Evolutionary conservation across 2,113 vertebrate genomes (phyloP).

Genomic region (Peromyscus polionotus): DNA sequence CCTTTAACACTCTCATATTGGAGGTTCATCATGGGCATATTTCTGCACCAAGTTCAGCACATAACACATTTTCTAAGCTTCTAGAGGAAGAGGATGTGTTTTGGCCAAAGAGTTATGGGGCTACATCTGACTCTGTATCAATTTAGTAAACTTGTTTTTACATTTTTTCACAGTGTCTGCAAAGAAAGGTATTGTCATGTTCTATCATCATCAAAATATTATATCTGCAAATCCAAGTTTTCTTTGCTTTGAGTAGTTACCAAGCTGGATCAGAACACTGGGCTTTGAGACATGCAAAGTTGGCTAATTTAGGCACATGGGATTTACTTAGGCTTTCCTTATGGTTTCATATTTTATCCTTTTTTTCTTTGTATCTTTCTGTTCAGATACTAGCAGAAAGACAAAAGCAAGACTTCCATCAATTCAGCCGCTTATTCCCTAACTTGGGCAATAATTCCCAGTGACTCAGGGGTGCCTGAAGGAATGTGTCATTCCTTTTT

Average conservation of each 20-base stretch:
- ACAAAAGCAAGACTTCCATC: constrained; percentile 21
- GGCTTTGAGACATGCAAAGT: constrained; percentile 22
- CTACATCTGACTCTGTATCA: background rate
- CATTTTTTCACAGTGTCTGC: constrained; percentile 49
- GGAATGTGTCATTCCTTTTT: background rate
- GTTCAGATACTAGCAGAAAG: background rate
- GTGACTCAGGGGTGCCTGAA: background rate
- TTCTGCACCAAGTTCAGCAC: background rate
- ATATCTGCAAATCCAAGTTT: constrained; percentile 50
- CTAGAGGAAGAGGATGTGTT: background rate
- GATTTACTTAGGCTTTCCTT: constrained; percentile 17
- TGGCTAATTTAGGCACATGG: constrained; percentile 22
- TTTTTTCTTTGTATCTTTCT: background rate
- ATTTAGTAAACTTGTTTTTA: constrained; percentile 59
- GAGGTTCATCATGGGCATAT: background rate
- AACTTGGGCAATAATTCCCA: background rate
- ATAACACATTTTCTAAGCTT: background rate
- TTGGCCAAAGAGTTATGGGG: background rate
- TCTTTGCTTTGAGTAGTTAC: constrained; percentile 13
- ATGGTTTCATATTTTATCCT: background rate
- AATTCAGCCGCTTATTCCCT: background rate
- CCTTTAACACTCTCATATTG: background rate
- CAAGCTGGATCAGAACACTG: background rate
- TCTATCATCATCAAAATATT: constrained; percentile 65
- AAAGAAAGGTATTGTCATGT: constrained; percentile 67